Evolutionary conservation across 1,140 invertebrate species (phyloP).

Genomic region (Diploscapter pachys): DNA sequence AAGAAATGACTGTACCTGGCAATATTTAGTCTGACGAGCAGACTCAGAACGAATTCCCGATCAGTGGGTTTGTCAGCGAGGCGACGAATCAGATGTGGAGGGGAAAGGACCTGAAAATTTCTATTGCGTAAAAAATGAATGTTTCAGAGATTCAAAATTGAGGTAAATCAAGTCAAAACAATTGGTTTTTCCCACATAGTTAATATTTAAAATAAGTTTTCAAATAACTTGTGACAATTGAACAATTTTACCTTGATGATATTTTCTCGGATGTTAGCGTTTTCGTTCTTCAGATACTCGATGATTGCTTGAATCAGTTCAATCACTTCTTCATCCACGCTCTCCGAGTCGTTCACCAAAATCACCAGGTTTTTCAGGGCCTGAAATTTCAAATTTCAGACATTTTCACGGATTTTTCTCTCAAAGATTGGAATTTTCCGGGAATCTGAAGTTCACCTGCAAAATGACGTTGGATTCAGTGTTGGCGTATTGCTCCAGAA

Average conservation of each 20-base stretch:
- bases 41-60: slow-evolving; percentile 10
- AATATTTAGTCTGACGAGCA: slow-evolving; percentile 16
- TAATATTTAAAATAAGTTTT: too few relatives aligned
- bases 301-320: slow-evolving; percentile 19
- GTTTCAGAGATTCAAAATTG: background rate
- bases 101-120: slow-evolving; percentile 22
- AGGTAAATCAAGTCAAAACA: too few relatives aligned
- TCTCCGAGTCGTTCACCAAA: slow-evolving; percentile 22
- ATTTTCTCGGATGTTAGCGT: slow-evolving; percentile 17
- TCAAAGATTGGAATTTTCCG: too few relatives aligned
- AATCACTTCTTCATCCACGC: slow-evolving; percentile 14
- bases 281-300: slow-evolving; percentile 17
- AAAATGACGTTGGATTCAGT: background rate
- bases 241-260: background rate
- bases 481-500: slow-evolving; percentile 16
- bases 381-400: background rate
- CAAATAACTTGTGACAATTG: too few relatives aligned
- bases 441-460: too few relatives aligned
- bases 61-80: slow-evolving; percentile 5
- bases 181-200: too few relatives aligned
- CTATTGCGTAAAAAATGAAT: background rate
- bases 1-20: slow-evolving; percentile 9
- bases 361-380: slow-evolving; percentile 13
- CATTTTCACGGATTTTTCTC: background rate
- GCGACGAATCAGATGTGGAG: slow-evolving; percentile 25